Evolutionary conservation across 64 coral and sea anemone species (phyloP).

Genomic region (Porites lutea): DNA sequence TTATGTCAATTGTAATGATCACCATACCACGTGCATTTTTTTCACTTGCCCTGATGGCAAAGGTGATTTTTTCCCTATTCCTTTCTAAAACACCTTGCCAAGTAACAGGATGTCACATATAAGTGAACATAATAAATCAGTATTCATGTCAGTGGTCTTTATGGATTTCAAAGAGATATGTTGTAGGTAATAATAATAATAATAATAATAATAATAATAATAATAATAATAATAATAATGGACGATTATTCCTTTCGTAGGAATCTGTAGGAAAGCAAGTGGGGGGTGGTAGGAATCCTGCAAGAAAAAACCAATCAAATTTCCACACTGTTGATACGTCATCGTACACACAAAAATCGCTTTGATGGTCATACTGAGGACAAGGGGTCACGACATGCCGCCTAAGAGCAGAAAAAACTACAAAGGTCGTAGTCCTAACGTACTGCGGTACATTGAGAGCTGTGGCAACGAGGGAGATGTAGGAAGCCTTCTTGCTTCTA

Average conservation of each 20-base stretch:
- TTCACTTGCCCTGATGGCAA: too few relatives aligned
- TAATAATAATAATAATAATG: neutral
- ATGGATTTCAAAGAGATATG: too few relatives aligned
- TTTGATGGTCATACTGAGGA: too few relatives aligned
- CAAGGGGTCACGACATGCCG: neutral
- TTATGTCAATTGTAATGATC: too few relatives aligned
- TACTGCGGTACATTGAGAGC: constrained; percentile 34
- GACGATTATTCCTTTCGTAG: neutral
- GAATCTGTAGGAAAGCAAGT: neutral
- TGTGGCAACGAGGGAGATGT: constrained; percentile 57
- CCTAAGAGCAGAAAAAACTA: constrained; percentile 31
- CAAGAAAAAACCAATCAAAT: constrained; percentile 18
- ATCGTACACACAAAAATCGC: neutral
- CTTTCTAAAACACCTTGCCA: too few relatives aligned
- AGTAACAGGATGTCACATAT: too few relatives aligned
- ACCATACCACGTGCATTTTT: too few relatives aligned
- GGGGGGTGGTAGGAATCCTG: neutral
- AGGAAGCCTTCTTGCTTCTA: neutral
- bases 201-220: too few relatives aligned
- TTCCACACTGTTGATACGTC: neutral
- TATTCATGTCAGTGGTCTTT: too few relatives aligned
- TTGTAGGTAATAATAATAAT: too few relatives aligned
- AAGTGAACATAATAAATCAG: too few relatives aligned
- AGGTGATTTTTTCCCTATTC: too few relatives aligned
- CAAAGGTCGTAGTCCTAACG: constrained; percentile 56